Evolutionary conservation across 1,140 invertebrate species (phyloP).

Genomic region (Bradysia coprophila): DNA sequence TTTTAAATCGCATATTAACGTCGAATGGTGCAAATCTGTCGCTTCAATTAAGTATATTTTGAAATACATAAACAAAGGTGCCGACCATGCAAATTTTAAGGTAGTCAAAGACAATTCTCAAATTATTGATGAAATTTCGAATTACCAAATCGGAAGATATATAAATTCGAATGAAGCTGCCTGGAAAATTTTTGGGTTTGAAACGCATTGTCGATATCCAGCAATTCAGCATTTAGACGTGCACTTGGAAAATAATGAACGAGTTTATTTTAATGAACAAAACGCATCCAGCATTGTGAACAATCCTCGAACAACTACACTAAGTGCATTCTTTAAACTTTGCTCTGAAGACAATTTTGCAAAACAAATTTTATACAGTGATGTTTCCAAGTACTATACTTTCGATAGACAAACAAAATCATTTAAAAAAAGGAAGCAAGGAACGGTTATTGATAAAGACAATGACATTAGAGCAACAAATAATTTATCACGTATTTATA

Average conservation of each 20-base stretch:
- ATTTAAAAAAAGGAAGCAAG: constrained; percentile 5
- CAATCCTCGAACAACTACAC: constrained; percentile 15
- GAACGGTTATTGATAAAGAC: constrained; percentile 10
- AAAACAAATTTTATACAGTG: constrained; percentile 22
- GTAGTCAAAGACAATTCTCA: constrained; percentile 4
- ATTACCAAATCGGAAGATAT: constrained; percentile 24
- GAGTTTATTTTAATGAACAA: constrained; percentile 16
- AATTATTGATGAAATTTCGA: constrained; percentile 6
- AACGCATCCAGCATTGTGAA: constrained; percentile 11
- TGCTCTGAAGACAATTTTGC: constrained; percentile 21
- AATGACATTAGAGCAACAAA: constrained; percentile 12
- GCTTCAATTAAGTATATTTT: constrained; percentile 25
- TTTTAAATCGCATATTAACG: constrained; percentile 14
- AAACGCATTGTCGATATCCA: constrained; percentile 18
- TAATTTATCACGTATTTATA: constrained; percentile 21
- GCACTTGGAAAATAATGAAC: constrained; percentile 23
- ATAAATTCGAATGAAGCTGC: constrained; percentile 25
- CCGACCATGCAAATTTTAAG: constrained; percentile 8
- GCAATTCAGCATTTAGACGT: constrained; percentile 19
- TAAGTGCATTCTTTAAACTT: constrained; percentile 23
- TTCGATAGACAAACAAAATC: constrained; percentile 21
- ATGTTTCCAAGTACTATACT: constrained; percentile 23
- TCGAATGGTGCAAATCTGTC: constrained; percentile 19
- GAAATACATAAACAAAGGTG: constrained; percentile 26
- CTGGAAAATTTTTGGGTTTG: constrained; percentile 21